These are phyloP conservation scores for Carapus acus DNA, from an alignment of 2,797 vertebrate genomes.

Conservation along the genomic window DNA sequence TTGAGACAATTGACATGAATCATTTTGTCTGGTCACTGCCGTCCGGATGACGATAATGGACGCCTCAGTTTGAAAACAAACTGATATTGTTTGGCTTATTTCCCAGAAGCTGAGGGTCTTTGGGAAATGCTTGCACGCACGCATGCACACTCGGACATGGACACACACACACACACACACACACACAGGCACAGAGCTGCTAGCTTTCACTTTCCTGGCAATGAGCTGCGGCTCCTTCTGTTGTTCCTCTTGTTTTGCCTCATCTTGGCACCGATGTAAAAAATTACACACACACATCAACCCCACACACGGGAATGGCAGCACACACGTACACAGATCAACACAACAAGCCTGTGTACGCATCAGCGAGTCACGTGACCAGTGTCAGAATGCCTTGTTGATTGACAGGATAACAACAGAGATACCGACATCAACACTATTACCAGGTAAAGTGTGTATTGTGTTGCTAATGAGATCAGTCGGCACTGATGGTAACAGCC, in stretches of 20 bases:
- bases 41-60: neutral
- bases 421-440: too few relatives aligned
- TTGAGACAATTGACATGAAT: neutral
- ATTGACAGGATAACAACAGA: too few relatives aligned
- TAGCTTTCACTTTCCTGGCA: constrained; percentile 14
- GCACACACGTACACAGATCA: neutral
- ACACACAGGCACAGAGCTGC: neutral
- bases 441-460: too few relatives aligned
- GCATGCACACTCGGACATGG: neutral
- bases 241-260: neutral
- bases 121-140: neutral
- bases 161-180: neutral
- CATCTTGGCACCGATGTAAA: constrained; percentile 1
- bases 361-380: too few relatives aligned
- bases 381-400: too few relatives aligned
- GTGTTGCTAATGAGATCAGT: too few relatives aligned
- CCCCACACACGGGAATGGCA: neutral
- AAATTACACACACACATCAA: neutral
- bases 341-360: neutral
- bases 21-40: neutral
- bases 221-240: neutral
- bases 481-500: too few relatives aligned
- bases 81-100: neutral
- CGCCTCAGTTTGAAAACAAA: neutral
- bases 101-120: neutral